Percentiles rank a stretch among this genome's conserved stretches.
Evolutionary conservation across 2,888 invertebrate species (phyloP).

Genomic region (Volucella inanis): DNA sequence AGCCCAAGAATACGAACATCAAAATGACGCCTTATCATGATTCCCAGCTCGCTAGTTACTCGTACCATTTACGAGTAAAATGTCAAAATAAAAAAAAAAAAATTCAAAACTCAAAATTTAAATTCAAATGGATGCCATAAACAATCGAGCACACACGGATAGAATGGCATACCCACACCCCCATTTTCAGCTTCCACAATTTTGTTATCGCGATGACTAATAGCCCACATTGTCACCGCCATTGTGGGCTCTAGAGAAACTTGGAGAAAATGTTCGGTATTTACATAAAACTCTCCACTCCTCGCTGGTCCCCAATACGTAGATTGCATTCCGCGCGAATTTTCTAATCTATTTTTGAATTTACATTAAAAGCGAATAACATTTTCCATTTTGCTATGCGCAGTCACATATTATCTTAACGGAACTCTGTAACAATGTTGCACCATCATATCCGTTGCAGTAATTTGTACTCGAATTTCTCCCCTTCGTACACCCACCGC

Average conservation of each 20-base stretch:
- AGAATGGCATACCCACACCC: background rate
- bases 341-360: slow-evolving; percentile 39
- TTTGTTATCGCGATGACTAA: slow-evolving; percentile 10
- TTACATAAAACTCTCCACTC: slow-evolving; percentile 3
- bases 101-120: too few species aligned
- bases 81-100: too few species aligned
- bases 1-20: too few species aligned
- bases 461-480: slow-evolving; percentile 50
- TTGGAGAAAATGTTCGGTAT: slow-evolving; percentile 10
- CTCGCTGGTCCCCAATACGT: background rate
- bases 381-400: slow-evolving; percentile 25
- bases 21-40: too few species aligned
- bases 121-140: too few species aligned
- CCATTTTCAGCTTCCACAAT: slow-evolving; percentile 16
- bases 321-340: slow-evolving; percentile 11
- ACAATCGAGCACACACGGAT: too few species aligned
- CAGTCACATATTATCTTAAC: slow-evolving; percentile 24
- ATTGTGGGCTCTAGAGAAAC: background rate
- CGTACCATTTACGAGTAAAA: too few species aligned
- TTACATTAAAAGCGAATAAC: slow-evolving; percentile 43
- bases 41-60: too few species aligned
- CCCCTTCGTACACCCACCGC: background rate
- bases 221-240: background rate
- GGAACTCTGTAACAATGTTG: slow-evolving; percentile 62
- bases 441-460: slow-evolving; percentile 52